phyloP scores from a whole-genome alignment of 2,113 vertebrate species.

The Hemichromis elongatus region DNA sequence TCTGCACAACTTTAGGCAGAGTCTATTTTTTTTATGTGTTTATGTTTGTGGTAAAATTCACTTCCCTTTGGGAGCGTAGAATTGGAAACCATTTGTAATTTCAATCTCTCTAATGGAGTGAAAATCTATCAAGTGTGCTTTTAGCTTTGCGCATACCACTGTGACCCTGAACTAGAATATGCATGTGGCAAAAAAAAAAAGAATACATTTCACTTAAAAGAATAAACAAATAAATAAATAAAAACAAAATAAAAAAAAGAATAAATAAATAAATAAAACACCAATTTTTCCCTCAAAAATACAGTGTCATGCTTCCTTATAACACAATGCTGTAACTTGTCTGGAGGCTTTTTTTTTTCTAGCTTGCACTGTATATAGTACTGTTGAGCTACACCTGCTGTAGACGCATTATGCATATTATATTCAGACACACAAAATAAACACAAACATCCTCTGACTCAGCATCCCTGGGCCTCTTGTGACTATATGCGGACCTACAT shows the following conservation, averaged over 20 bases:
- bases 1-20: not conserved
- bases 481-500: constrained; percentile 33
- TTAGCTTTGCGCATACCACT: not conserved
- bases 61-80: not conserved
- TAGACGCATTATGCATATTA: constrained; percentile 6
- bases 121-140: not conserved
- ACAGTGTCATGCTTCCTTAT: not conserved
- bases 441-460: constrained; percentile 39
- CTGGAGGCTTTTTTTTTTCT: constrained; percentile 8
- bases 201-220: not conserved
- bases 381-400: constrained; percentile 4
- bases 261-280: not conserved
- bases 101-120: not conserved
- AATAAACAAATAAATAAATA: not conserved
- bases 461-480: constrained; percentile 27
- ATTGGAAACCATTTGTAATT: not conserved
- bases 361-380: not conserved
- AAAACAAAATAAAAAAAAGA: no score
- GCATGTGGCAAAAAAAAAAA: not conserved
- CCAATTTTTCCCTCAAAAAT: not conserved
- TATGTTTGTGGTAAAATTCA: not conserved
- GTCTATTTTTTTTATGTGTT: not conserved
- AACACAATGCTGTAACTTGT: not conserved
- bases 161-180: constrained; percentile 2
- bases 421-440: constrained; percentile 2